phyloP scores from a whole-genome alignment of 2,113 vertebrate genomes.

The Rhagologus leucostigma region DNA sequence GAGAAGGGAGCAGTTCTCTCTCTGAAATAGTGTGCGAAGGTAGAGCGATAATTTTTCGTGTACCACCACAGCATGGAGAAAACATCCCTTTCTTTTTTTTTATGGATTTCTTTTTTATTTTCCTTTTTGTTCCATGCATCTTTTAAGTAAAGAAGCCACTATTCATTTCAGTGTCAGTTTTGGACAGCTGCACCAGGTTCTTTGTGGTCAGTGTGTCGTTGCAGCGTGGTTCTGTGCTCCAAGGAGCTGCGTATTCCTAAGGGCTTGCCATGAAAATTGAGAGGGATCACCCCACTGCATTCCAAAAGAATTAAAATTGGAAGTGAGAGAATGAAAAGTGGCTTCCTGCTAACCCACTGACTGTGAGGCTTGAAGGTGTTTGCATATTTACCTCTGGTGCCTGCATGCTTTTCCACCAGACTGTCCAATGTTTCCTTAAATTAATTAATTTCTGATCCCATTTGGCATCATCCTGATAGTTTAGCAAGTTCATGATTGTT shows the following conservation, averaged over 20 bases:
- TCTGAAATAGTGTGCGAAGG: conserved; percentile 78
- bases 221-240: not conserved
- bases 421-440: not conserved
- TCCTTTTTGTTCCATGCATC: not conserved
- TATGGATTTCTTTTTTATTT: not conserved
- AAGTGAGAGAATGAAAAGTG: conserved; percentile 66
- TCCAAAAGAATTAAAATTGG: not conserved
- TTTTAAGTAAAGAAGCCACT: conserved; percentile 54
- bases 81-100: not conserved
- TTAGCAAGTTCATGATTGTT: not conserved
- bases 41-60: conserved; percentile 61
- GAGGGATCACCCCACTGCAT: not conserved
- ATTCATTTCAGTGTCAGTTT: conserved; percentile 36
- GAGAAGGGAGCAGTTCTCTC: conserved; percentile 74
- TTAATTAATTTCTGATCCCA: not conserved
- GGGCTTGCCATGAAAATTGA: not conserved
- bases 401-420: conserved; percentile 60
- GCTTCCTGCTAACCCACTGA: conserved; percentile 35
- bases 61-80: conserved; percentile 61
- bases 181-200: not conserved
- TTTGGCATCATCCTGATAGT: not conserved
- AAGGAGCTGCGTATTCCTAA: not conserved
- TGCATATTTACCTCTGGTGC: not conserved
- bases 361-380: not conserved
- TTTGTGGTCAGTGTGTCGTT: accelerated